Evolutionary conservation across 2,113 vertebrate genomes (phyloP).

Genomic region (Poeciliopsis occidentalis): DNA sequence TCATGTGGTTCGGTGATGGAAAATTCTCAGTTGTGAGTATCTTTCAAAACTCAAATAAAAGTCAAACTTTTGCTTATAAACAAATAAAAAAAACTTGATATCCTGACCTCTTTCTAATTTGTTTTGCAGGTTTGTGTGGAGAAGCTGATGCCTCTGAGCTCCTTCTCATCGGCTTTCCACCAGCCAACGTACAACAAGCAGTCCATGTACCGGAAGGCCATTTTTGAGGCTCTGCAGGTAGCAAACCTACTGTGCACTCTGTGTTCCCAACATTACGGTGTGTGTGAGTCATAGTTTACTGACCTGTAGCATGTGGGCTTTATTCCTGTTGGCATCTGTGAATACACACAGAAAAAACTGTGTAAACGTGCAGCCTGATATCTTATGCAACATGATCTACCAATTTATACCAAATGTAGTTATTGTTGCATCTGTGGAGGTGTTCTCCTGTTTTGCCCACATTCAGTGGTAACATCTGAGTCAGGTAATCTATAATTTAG

Average conservation of each 20-base stretch:
- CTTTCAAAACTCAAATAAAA: not conserved
- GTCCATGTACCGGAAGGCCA: slow-evolving; percentile 98
- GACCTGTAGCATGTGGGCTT: not conserved
- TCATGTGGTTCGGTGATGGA: slow-evolving; percentile 99
- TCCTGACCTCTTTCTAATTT: not conserved
- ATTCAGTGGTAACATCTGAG: slow-evolving; percentile 29
- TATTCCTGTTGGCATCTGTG: not conserved
- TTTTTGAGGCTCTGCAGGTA: slow-evolving; percentile 96
- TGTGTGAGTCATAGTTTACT: not conserved
- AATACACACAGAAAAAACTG: slow-evolving; percentile 10
- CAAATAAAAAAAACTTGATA: not conserved
- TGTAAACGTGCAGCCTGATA: slow-evolving; percentile 3
- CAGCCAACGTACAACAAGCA: slow-evolving; percentile 98
- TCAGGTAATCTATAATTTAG: slow-evolving; percentile 23
- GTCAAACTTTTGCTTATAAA: not conserved
- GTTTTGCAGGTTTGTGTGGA: slow-evolving; percentile 90
- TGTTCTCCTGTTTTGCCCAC: slow-evolving; percentile 30
- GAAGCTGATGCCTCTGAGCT: slow-evolving; percentile 91
- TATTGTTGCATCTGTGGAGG: slow-evolving; percentile 51
- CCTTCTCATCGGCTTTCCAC: slow-evolving; percentile 92
- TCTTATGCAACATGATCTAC: slow-evolving; percentile 19
- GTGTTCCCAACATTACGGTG: not conserved
- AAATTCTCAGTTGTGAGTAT: slow-evolving; percentile 94
- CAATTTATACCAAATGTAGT: not conserved
- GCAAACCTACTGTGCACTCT: slow-evolving; percentile 17